Base-by-base conservation (phyloP, 1,140 invertebrate genomes). In the Plectrocnemia conspersa region DNA sequence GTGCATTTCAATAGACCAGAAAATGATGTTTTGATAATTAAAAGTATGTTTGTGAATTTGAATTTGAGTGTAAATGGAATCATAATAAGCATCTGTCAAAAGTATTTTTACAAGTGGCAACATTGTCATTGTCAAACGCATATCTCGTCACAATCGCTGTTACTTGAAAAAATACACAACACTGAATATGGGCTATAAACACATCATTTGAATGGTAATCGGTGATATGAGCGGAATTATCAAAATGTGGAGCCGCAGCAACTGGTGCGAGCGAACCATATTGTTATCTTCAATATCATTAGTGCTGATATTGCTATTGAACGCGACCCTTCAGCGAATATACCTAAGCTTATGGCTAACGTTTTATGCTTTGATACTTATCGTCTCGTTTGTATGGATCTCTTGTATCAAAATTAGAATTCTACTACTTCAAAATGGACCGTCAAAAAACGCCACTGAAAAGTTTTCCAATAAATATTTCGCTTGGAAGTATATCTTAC, bases 361-460 rank as follows among this genome's bases (percentile, higher is more conserved):
- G 24, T 47, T 65, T 42, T 76, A 73, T 49, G 53, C 68, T 33
- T 44, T 70, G 24, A 22, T 64, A 27, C n/a, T 73, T 15, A 70
- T 73, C 60, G 42, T 72, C 1, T 24, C 64, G 1, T 70, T 72
- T 10, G 49, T 73, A 13, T 64, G 65, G 27, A 48, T 70, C 27
- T 73, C 68, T 64, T 69, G 73, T 52, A 69, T 66, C 54, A 63
- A 69, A 58, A 69, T 76, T 23, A 71, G 74, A 54, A 71, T 66
- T 66, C 60, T 74, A 22, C 62, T 76, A 38, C 63, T 64, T 44
- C 58, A 69, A 44, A 72, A 71, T 49, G 70, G 68, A 45, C 72
- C 73, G 6, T 33, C 74, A n/a, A 70, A 70, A 44, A 68, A 68
- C 53, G 67, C 71, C 53, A 36, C 69, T 1, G 65, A 69, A 4